Conservation (phyloP, 53 echinoderm and acorn worm species). For the Hippasteria phrygiana region DNA sequence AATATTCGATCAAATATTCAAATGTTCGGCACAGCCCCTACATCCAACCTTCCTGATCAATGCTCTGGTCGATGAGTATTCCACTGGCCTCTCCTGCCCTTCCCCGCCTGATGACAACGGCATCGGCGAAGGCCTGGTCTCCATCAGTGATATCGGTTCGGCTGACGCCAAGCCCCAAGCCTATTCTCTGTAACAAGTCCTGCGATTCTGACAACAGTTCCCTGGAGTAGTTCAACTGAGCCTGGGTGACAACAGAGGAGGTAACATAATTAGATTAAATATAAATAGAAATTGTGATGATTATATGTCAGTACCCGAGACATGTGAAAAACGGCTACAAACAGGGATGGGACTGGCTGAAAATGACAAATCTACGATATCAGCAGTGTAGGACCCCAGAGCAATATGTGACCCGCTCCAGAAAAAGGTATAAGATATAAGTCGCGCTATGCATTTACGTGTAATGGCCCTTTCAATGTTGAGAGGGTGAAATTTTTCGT, state of each 20-base stretch:
- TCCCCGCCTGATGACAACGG: conserved; percentile 67
- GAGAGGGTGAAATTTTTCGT: too few relatives aligned
- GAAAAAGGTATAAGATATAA: too few relatives aligned
- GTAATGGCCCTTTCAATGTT: too few relatives aligned
- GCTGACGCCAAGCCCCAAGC: conserved; percentile 14
- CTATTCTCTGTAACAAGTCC: conserved; percentile 4
- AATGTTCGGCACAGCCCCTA: background rate
- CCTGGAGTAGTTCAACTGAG: conserved; percentile 55
- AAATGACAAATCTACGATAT: too few relatives aligned
- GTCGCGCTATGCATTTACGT: too few relatives aligned
- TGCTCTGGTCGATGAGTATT: conserved; percentile 60
- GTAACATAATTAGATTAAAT: background rate
- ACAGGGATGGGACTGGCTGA: too few relatives aligned
- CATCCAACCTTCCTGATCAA: conserved; percentile 47
- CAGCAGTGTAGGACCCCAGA: too few relatives aligned
- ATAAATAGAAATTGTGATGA: too few relatives aligned
- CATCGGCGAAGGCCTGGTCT: conserved; percentile 70
- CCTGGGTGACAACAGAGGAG: background rate
- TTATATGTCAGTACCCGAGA: too few relatives aligned
- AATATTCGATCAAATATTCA: too few relatives aligned
- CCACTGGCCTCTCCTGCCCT: conserved; percentile 49
- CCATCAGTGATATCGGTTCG: conserved; percentile 53
- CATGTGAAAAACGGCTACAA: background rate
- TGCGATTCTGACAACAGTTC: conserved; percentile 38
- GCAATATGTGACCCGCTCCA: too few relatives aligned